A percentile compares a stretch with the other conserved stretches of the same genome.
Evolutionary conservation across 2,888 invertebrate species (phyloP).

Genomic region (Cistogaster globosa): DNA sequence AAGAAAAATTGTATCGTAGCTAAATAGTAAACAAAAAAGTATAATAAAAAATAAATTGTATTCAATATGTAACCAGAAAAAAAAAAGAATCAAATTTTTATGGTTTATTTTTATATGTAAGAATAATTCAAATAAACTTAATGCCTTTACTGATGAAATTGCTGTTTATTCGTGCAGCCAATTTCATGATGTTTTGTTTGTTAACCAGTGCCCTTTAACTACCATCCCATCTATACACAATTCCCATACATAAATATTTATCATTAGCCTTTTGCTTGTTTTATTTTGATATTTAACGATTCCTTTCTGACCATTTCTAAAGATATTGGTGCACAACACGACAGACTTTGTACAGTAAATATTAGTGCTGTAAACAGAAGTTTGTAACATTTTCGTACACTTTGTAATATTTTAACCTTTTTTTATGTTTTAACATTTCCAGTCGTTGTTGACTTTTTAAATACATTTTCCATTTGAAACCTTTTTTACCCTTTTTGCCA

Average conservation of each 20-base stretch:
- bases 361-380: slow-evolving; percentile 26
- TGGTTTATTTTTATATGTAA: slow-evolving; percentile 47
- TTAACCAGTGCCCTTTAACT: slow-evolving; percentile 35
- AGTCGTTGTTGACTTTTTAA: slow-evolving; percentile 49
- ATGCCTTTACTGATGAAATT: slow-evolving; percentile 34
- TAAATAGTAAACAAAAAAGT: too few relatives aligned
- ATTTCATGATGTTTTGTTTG: slow-evolving; percentile 45
- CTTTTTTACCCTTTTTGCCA: slow-evolving; percentile 38
- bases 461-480: slow-evolving; percentile 51
- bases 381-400: slow-evolving; percentile 54
- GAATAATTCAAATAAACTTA: slow-evolving; percentile 39
- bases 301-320: slow-evolving; percentile 47
- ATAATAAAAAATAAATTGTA: neutral
- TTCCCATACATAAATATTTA: slow-evolving; percentile 15
- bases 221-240: slow-evolving; percentile 3
- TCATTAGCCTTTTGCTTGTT: slow-evolving; percentile 59
- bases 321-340: neutral
- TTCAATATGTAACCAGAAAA: neutral
- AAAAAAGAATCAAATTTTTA: slow-evolving; percentile 59
- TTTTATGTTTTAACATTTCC: slow-evolving; percentile 24
- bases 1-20: too few relatives aligned
- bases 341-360: neutral
- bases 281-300: slow-evolving; percentile 55
- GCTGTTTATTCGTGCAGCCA: slow-evolving; percentile 64
- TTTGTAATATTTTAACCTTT: slow-evolving; percentile 52